phyloP scores from a whole-genome alignment of 2,113 vertebrate genomes.

The Gambusia holbrooki region DNA sequence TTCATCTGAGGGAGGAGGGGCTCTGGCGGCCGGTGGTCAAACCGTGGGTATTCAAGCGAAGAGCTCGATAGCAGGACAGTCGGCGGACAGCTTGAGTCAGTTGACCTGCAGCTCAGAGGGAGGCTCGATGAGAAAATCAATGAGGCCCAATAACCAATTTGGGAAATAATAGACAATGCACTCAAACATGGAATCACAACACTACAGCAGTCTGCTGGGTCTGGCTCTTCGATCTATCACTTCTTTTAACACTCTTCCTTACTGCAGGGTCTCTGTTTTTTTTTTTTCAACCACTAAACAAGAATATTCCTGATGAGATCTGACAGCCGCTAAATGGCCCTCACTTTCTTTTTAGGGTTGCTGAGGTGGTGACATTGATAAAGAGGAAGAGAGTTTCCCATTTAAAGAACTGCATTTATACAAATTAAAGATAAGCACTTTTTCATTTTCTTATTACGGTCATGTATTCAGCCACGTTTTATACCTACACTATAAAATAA shows the following conservation, averaged over 20 bases:
- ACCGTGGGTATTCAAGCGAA: slow-evolving; percentile 58
- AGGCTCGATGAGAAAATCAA: slow-evolving; percentile 71
- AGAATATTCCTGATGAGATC: slow-evolving; percentile 5
- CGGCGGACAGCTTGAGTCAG: slow-evolving; percentile 50
- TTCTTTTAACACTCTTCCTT: slow-evolving; percentile 11
- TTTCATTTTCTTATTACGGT: too few species aligned
- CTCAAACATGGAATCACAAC: slow-evolving; percentile 44
- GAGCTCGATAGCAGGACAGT: slow-evolving; percentile 55
- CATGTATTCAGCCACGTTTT: too few species aligned
- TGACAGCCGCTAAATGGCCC: neutral
- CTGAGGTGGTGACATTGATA: too few species aligned
- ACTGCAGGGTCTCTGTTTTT: slow-evolving; percentile 8
- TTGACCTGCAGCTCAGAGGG: slow-evolving; percentile 53
- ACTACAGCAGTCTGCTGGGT: slow-evolving; percentile 29
- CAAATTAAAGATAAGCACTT: neutral
- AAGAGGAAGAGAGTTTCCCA: neutral
- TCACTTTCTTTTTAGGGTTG: neutral
- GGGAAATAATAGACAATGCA: slow-evolving; percentile 70
- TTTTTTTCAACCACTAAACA: neutral
- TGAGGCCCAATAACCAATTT: slow-evolving; percentile 71
- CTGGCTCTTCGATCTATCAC: slow-evolving; percentile 50
- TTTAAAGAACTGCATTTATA: neutral
- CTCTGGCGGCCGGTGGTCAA: slow-evolving; percentile 10
- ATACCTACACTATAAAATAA: too few species aligned
- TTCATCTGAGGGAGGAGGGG: slow-evolving; percentile 33